Percentiles rank a stretch among this genome's conserved stretches.
Conservation (phyloP, 2,888 invertebrate species). For the Apoda limacodes region DNA sequence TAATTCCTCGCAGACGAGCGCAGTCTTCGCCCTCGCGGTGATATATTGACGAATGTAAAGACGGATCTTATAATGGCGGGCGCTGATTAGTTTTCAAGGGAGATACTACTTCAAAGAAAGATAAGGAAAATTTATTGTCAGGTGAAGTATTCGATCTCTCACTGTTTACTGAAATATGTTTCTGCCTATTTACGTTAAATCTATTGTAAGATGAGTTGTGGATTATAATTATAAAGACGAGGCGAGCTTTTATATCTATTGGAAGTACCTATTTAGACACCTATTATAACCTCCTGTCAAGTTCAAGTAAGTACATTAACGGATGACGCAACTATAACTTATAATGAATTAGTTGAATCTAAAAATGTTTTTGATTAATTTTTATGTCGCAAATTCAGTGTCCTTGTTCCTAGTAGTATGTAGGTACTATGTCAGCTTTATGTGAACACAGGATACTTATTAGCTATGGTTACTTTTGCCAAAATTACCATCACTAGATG, state of each 20-base stretch:
- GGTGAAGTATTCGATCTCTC: slow-evolving; percentile 23
- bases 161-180: slow-evolving; percentile 11
- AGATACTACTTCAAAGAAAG: slow-evolving; percentile 57
- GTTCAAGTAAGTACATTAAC: not conserved
- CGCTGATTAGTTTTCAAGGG: slow-evolving; percentile 60
- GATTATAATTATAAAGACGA: slow-evolving; percentile 6
- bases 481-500: too few species aligned
- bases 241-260: slow-evolving; percentile 7
- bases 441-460: too few species aligned
- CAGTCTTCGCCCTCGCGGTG: slow-evolving; percentile 42
- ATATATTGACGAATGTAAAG: slow-evolving; percentile 49
- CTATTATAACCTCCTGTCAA: slow-evolving; percentile 6
- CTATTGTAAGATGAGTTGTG: too few species aligned
- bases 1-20: slow-evolving; percentile 49
- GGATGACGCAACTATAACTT: not conserved
- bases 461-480: too few species aligned
- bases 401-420: too few species aligned
- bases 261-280: slow-evolving; percentile 5
- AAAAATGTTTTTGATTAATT: too few species aligned
- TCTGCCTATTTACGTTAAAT: slow-evolving; percentile 13
- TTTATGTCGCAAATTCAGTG: too few species aligned
- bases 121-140: slow-evolving; percentile 34
- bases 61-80: slow-evolving; percentile 40
- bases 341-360: too few species aligned
- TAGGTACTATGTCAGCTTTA: too few species aligned